Evolutionary conservation across 2,113 vertebrate genomes (phyloP).

Genomic region (Uropsilus gracilis): DNA sequence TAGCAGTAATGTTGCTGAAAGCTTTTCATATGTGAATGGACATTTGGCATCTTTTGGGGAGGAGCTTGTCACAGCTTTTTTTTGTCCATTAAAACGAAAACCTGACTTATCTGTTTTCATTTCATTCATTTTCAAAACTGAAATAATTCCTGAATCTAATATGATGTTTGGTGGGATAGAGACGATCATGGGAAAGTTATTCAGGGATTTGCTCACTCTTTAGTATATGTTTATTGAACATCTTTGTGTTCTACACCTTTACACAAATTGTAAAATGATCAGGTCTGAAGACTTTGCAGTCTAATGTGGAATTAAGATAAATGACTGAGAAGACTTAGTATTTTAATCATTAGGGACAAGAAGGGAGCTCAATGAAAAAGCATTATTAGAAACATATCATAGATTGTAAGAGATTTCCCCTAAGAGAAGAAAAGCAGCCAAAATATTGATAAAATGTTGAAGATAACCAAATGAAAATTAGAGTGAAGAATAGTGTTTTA

Average conservation of each 20-base stretch:
- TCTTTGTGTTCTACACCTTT: neutral
- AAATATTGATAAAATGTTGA: neutral
- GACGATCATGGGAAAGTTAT: neutral
- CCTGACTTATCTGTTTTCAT: neutral
- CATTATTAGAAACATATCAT: fast-evolving
- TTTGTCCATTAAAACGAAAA: neutral
- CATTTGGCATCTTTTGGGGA: neutral
- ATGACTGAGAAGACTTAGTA: neutral
- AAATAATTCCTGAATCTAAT: neutral
- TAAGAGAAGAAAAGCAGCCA: neutral
- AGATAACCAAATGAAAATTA: neutral
- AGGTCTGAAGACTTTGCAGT: neutral
- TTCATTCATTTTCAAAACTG: slow-evolving; percentile 1
- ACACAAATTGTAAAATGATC: neutral
- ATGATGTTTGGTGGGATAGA: neutral
- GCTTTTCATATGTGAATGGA: neutral
- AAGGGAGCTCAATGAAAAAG: neutral
- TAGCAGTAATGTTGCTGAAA: neutral
- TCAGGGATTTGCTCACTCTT: neutral
- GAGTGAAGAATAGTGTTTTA: neutral
- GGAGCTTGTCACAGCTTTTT: neutral
- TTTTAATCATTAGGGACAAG: neutral
- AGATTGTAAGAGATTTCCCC: neutral
- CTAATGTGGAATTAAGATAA: neutral
- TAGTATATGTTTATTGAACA: neutral